phyloP scores from a whole-genome alignment of 2,113 vertebrate genomes.

The Limnothrissa miodon region DNA sequence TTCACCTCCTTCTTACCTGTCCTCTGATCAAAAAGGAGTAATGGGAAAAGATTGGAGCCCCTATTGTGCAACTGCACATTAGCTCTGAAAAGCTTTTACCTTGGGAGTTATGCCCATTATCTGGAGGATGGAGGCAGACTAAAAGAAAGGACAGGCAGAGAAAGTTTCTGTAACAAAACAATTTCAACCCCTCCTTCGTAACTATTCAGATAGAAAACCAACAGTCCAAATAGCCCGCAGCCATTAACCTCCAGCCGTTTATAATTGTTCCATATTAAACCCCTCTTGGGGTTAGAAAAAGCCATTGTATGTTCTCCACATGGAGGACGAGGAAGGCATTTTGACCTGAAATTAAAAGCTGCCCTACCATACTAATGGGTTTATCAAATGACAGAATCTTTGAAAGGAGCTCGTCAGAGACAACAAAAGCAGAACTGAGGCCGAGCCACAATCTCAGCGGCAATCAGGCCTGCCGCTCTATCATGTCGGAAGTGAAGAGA shows the following conservation, averaged over 20 bases:
- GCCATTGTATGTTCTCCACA: neutral
- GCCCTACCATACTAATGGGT: slow-evolving; percentile 5
- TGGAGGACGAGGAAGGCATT: slow-evolving; percentile 11
- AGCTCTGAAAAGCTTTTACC: slow-evolving; percentile 73
- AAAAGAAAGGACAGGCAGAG: slow-evolving; percentile 45
- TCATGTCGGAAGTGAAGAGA: neutral
- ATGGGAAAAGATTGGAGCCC: slow-evolving; percentile 53
- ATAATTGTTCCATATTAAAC: slow-evolving; percentile 21
- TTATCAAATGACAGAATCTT: slow-evolving; percentile 24
- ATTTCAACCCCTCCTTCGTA: slow-evolving; percentile 65
- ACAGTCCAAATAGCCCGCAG: slow-evolving; percentile 36
- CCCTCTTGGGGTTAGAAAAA: neutral
- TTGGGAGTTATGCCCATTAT: slow-evolving; percentile 75
- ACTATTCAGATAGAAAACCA: slow-evolving; percentile 62
- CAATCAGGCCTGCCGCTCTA: neutral
- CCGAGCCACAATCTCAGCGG: neutral
- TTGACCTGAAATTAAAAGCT: slow-evolving; percentile 18
- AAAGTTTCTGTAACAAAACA: slow-evolving; percentile 68
- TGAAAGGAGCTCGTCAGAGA: slow-evolving; percentile 4
- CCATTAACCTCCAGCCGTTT: slow-evolving; percentile 6
- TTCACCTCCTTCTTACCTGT: slow-evolving; percentile 51
- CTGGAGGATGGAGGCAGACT: slow-evolving; percentile 68
- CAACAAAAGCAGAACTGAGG: slow-evolving; percentile 14
- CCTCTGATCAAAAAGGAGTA: slow-evolving; percentile 35
- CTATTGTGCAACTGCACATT: slow-evolving; percentile 71